Base-by-base conservation (phyloP, 2,797 vertebrate genomes). In the Malurus leucopterus region DNA sequence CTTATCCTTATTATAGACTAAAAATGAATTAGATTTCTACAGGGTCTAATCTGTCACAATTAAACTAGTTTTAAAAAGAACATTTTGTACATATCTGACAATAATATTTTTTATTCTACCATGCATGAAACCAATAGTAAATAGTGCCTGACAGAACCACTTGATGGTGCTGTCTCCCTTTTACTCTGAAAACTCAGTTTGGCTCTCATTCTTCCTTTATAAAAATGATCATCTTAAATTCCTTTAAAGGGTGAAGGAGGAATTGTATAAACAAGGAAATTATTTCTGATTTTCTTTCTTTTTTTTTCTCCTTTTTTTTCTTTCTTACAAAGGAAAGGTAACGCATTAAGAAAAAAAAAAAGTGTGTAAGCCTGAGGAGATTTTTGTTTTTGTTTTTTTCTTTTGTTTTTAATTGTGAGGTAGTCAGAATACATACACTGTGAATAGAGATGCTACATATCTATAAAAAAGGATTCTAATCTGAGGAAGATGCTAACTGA, bases 121-220 rank as follows among this genome's bases (percentile, higher is more conserved):
- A 9, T 49, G 26, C 9, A 43, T 59, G 65, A 69, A 71, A 41
- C 1, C 14, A 38, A 11, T 41, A 54, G 51, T 69, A 69, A 82
- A 76, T 65, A 65, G 6, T 93, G 67, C 38, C 20, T 36, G 50
- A 38, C 15, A 55, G 59, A 76, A 40, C 92, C 95, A 74, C 93
- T 81, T 89, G 96, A 74, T 93, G 95, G 96, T 89, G 94, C 92
- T 95, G 54, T 84, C 77, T 43, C n/a, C 29, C 92, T 92, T 86
- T 90, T 61, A 62, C 59, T 88, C 46, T 70, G 57, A 84, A 79
- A 58, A 84, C 49, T 76, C 38, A 54, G 21, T 34, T 84, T 69
- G 6, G 8, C 21, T 57, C 10, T 73, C 9, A 14, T 55, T 10
- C 7, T 76, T 63, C 30, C n/a, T 84, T 58, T 65, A 6, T 22